These are phyloP conservation scores for Xylophagus ater DNA, from an alignment of 2,888 invertebrate species.

Conservation along the genomic window DNA sequence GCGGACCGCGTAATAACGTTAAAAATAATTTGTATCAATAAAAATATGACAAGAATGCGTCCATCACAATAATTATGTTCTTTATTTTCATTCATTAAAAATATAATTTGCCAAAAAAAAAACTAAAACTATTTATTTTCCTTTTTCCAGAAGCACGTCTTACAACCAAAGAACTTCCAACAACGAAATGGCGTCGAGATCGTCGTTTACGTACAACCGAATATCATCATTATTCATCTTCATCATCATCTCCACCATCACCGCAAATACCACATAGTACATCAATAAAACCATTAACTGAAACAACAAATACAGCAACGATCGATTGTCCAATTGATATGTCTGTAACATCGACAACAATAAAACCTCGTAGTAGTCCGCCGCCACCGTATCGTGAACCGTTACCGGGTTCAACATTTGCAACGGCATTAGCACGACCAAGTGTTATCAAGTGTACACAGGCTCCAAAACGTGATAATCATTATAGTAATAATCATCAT, in stretches of 20 bases:
- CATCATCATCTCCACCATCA: constrained; percentile 11
- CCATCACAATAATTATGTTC: too few relatives aligned
- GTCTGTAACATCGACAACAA: constrained; percentile 33
- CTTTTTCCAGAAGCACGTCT: constrained; percentile 31
- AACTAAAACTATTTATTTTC: constrained; percentile 15
- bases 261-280: constrained; percentile 7
- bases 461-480: constrained; percentile 36
- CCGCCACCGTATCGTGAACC: constrained; percentile 38
- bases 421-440: constrained; percentile 37
- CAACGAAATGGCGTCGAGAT: constrained; percentile 62
- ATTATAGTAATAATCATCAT: constrained; percentile 6
- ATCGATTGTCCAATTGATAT: constrained; percentile 36
- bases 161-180: constrained; percentile 49
- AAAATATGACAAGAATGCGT: too few relatives aligned
- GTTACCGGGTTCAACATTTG: constrained; percentile 31
- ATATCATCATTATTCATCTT: constrained; percentile 25
- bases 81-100: too few relatives aligned
- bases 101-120: too few relatives aligned
- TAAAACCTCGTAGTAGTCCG: constrained; percentile 29
- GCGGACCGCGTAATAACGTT: not conserved
- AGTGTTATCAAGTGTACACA: constrained; percentile 57
- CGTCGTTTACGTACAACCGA: constrained; percentile 43
- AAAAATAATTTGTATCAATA: too few relatives aligned
- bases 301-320: constrained; percentile 22
- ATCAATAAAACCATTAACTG: constrained; percentile 21